Base-by-base conservation (phyloP, 2,113 vertebrate genomes). In the Motacilla tschutschensis region DNA sequence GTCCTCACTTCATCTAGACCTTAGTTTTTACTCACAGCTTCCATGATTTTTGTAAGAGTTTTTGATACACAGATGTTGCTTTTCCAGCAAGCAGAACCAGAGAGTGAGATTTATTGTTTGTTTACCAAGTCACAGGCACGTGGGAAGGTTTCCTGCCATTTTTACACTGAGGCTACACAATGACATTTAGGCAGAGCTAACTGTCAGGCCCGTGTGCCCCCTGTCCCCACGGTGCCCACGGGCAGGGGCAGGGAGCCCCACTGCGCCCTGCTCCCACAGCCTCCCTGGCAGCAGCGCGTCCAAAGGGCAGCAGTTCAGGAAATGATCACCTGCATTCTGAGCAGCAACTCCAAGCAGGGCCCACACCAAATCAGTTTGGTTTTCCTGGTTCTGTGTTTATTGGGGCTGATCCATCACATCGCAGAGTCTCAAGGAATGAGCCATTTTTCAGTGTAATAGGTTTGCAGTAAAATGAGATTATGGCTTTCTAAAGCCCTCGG, bases 401-500 rank as follows among this genome's bases (percentile, higher is more conserved):
- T 78, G 89, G 82, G 84, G 85, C 92, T 92, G 94, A 91, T 90
- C 88, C 93, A 84, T 85, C 81, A 80, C 60, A 25, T 1, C 17
- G 15, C 35, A 64, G 65, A 71, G 36, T 70, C 87, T 53, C 78
- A 6, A 51, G 85, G 89, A 96, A 93, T 7, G 47, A 91, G 84
- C 67, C 80, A 41, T 93, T 94, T 93, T 86, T 94, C 93, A 96
- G 85, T 25, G 3, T 83, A 94, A 94, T 50, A 64, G 82, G 62
- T 91, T 57, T 79, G 80, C 66, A 69, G 88, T 67, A 88, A 94
- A 95, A 94, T 90, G 70, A 92, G 82, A 91, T 89, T 55, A 85
- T 48, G 65, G 83, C 87, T 95, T 94, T 75, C 70, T 78, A 91
- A 94, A 93, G 89, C 72, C 79, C 67, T 59, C 20, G 40, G 75